A percentile compares a stretch with the other conserved stretches of the same genome.
Evolutionary conservation across 2,113 vertebrate species (phyloP).

Genomic region (Uropsilus gracilis): DNA sequence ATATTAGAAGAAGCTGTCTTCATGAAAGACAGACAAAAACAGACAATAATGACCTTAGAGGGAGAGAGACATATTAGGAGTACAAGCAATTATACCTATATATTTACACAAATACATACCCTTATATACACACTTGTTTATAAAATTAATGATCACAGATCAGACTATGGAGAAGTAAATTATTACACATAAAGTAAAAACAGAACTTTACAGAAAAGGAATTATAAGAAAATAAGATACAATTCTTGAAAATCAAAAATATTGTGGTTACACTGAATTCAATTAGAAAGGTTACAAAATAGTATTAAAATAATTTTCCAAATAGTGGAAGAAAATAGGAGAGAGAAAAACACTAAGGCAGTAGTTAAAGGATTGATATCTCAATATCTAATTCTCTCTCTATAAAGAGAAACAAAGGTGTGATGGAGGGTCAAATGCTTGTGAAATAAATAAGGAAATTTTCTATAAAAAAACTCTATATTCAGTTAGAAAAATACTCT

Average conservation of each 20-base stretch:
- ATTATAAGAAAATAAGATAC: neutral
- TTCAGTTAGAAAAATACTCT: neutral
- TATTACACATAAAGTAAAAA: neutral
- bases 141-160: neutral
- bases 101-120: neutral
- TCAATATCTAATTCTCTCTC: too few relatives aligned
- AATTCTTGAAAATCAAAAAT: neutral
- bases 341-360: neutral
- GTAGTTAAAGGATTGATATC: neutral
- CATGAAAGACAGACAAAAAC: neutral
- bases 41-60: neutral
- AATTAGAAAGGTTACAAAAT: slow-evolving; percentile 13
- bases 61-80: neutral
- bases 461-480: neutral
- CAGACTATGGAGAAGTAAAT: neutral
- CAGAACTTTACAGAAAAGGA: neutral
- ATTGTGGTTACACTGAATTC: neutral
- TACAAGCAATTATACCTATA: neutral
- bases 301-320: neutral
- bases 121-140: neutral
- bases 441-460: neutral
- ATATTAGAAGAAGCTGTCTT: neutral
- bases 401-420: neutral
- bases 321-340: neutral
- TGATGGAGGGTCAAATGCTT: neutral